phyloP scores from a whole-genome alignment of 2,888 invertebrate species.

The Agonopterix arenella region DNA sequence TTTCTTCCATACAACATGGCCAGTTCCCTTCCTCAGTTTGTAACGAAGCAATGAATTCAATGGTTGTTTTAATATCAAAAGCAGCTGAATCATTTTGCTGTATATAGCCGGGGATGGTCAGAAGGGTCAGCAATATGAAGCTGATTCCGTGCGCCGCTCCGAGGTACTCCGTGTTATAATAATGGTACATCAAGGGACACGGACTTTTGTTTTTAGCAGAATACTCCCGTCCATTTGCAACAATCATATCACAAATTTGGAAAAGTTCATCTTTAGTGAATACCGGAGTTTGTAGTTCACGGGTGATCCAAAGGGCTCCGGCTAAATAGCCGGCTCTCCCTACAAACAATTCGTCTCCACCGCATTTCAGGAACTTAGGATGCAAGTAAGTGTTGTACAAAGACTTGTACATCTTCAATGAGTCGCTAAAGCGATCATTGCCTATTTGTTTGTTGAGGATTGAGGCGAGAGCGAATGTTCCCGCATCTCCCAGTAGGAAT shows the following conservation, averaged over 20 bases:
- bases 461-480: conserved; percentile 84
- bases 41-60: conserved; percentile 81
- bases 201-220: conserved; percentile 73
- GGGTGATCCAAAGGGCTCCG: conserved; percentile 84
- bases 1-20: conserved; percentile 85
- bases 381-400: conserved; percentile 47
- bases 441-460: conserved; percentile 76
- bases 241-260: conserved; percentile 81
- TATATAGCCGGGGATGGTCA: conserved; percentile 71
- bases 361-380: conserved; percentile 77
- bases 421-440: conserved; percentile 44
- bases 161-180: conserved; percentile 84
- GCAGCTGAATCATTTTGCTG: conserved; percentile 70
- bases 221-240: conserved; percentile 84
- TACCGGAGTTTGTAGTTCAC: conserved; percentile 65
- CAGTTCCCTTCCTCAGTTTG: conserved; percentile 86
- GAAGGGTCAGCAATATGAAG: conserved; percentile 76
- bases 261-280: conserved; percentile 67
- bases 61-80: conserved; percentile 77
- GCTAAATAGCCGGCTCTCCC: conserved; percentile 90
- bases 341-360: conserved; percentile 90
- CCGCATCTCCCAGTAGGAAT: conserved; percentile 88
- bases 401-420: conserved; percentile 52
- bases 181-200: conserved; percentile 87
- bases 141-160: conserved; percentile 80